Percentiles rank a stretch among this genome's conserved stretches.
These are phyloP conservation scores for Plemyria rubiginata DNA, from an alignment of 2,888 invertebrate genomes.

Conservation along the genomic window DNA sequence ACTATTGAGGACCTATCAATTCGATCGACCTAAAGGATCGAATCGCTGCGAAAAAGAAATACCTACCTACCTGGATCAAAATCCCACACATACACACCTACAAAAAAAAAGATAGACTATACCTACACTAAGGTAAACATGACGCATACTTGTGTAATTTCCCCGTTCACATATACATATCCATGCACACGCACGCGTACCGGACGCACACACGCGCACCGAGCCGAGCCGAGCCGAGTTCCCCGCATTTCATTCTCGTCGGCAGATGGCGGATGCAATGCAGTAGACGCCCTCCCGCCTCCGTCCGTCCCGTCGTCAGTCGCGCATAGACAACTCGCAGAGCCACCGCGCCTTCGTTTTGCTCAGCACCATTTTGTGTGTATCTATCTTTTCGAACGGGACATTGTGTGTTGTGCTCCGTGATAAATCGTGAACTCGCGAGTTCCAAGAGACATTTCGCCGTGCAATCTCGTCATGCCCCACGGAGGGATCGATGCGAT, in stretches of 20 bases:
- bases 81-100: constrained; percentile 58
- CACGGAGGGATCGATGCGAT: constrained; percentile 78
- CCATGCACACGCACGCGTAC: constrained; percentile 53
- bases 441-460: constrained; percentile 64
- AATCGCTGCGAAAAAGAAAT: constrained; percentile 62
- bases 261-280: constrained; percentile 85
- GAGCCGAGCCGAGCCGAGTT: constrained; percentile 67
- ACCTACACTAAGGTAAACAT: constrained; percentile 55
- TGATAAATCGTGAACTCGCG: constrained; percentile 70
- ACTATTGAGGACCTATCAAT: neutral
- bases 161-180: constrained; percentile 55
- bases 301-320: constrained; percentile 82
- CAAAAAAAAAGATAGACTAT: constrained; percentile 66
- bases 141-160: constrained; percentile 65
- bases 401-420: constrained; percentile 83
- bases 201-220: constrained; percentile 59
- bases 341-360: constrained; percentile 71
- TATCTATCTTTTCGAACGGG: constrained; percentile 81
- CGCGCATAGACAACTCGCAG: constrained; percentile 82
- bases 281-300: constrained; percentile 76
- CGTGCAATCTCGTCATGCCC: constrained; percentile 78
- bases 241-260: constrained; percentile 82
- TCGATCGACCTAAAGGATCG: constrained; percentile 49
- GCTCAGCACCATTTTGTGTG: constrained; percentile 83
- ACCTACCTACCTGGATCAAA: constrained; percentile 67